These are phyloP conservation scores for Nothoprocta perdicaria DNA, from an alignment of 2,113 vertebrate genomes.

Conservation along the genomic window DNA sequence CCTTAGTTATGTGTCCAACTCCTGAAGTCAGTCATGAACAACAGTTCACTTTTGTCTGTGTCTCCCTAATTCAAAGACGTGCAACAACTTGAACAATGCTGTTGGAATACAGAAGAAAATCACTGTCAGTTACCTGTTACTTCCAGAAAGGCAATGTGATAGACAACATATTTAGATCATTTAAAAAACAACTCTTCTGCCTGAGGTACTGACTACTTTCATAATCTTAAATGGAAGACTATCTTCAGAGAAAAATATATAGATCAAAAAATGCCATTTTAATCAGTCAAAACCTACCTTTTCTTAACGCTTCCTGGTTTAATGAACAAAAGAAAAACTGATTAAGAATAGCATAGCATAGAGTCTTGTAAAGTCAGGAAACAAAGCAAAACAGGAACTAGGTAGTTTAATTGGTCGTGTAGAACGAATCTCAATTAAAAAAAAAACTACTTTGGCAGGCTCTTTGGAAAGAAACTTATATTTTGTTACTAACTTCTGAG, in stretches of 20 bases:
- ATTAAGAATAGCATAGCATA: slow-evolving; percentile 16
- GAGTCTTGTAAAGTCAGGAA: neutral
- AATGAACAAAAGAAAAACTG: slow-evolving; percentile 11
- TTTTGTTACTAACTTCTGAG: neutral
- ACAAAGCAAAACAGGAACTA: slow-evolving; percentile 10
- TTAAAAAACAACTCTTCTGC: neutral
- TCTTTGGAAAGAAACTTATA: neutral
- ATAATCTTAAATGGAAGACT: slow-evolving; percentile 1
- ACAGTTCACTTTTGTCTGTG: neutral
- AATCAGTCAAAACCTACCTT: neutral
- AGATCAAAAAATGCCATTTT: neutral
- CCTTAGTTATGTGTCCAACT: neutral
- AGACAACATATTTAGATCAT: neutral
- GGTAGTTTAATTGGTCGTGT: neutral
- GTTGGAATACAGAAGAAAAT: neutral
- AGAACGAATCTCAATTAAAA: neutral
- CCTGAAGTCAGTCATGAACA: neutral
- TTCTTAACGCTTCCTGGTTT: neutral
- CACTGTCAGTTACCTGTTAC: neutral
- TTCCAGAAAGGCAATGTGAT: neutral
- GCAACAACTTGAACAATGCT: neutral
- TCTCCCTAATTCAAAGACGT: neutral
- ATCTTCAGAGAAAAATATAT: neutral
- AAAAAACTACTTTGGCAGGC: slow-evolving; percentile 10
- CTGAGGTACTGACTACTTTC: neutral